Base-by-base conservation (phyloP, 2,888 invertebrate species). In the Rotaria socialis region DNA sequence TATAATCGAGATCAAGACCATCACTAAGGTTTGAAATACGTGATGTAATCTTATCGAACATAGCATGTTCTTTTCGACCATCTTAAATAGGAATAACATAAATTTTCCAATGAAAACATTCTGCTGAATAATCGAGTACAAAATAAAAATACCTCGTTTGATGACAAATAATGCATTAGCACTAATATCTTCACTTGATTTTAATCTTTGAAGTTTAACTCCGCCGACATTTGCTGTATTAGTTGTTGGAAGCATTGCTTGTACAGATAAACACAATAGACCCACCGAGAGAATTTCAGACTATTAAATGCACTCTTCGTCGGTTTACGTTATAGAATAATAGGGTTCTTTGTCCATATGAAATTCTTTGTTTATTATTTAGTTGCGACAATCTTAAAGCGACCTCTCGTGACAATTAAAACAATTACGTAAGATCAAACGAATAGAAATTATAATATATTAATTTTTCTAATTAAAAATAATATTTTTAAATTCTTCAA, bases 41-140 rank as follows among this genome's bases (percentile, higher is more conserved):
- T 0, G 96, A 96, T 0, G 98, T 98, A 87, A 99, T 99, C 93
- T 99, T 99, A 91, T 99, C 98, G 90, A 97, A 95, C 92, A 96
- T 96, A 1, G 98, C 95, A 89, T 94, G 94, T 91, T 99, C 97
- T 90, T 94, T 94, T 86, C 95, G 93, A 0, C 97, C 96, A 93
- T 94, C 96, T 95, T 84, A 84, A 84, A 84, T 87, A 6, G 35
- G 35, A 35, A 86, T 58, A 35, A 86, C 50, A 85, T 60, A 27
- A 11, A 60, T 27, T 8, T 11, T 52, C 16, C 14, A 52, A 16
- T 11, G 52, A 52, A 52, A 52, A 8, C 1, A 11, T 16, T 11
- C 52, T 35, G 52, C 35, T 4, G 3, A 67, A 19, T 41, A 19
- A 16, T 24, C 6, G 1, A 2, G 4, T 16, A 19, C 1, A 67